Base-by-base conservation (phyloP, 2,888 invertebrate species). In the Malthinus flaveolus region DNA sequence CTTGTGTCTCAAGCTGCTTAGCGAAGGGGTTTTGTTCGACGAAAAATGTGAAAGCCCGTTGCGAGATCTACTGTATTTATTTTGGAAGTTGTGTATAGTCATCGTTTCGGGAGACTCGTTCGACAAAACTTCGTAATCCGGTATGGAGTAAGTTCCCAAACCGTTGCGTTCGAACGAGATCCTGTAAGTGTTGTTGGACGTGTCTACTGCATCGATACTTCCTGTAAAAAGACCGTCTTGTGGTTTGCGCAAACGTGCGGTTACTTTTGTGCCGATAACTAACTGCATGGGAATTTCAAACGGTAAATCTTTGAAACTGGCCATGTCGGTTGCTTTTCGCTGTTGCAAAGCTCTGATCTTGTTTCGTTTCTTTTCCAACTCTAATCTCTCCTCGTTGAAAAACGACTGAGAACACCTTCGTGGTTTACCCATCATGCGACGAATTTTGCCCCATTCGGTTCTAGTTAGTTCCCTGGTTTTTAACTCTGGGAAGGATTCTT, bases 381-480 rank as follows among this genome's bases (percentile, higher is more conserved):
- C 94, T 62, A 87, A 84, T 42, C 98, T 83, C 78, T 99, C 99
- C 80, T 99, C 98, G 65, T 89, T 88, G 79, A 99, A 97, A 77
- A 99, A 99, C 1, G 95, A 91, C 74, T 91, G 90, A 0, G 95
- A 95, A 78, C 93, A 97, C 73, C 98, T 84, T 47, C 99, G 82
- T 0, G 99, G 98, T 74, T 97, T 97, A 0, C 99, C 98, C 93
- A 99, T 95, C 82, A 97, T 88, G 63, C 96, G 82, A 53, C 98
- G 84, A 56, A 99, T 92, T 78, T 94, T 93, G 50, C 93, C 90
- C 99, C 99, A 99, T 75, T 99, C 95, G 2, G 90, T 87, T 68
- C 95, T 86, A 1, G 92, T 90, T 60, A 99, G 78, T 71, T 89
- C 88, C 6, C 90, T 85, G 23, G 92, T 91, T 74, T 91, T 91